Evolutionary conservation across 2,113 vertebrate species (phyloP), one percentile per base, ranked within the genome.

Genomic region (Tragelaphus scriptus): DNA sequence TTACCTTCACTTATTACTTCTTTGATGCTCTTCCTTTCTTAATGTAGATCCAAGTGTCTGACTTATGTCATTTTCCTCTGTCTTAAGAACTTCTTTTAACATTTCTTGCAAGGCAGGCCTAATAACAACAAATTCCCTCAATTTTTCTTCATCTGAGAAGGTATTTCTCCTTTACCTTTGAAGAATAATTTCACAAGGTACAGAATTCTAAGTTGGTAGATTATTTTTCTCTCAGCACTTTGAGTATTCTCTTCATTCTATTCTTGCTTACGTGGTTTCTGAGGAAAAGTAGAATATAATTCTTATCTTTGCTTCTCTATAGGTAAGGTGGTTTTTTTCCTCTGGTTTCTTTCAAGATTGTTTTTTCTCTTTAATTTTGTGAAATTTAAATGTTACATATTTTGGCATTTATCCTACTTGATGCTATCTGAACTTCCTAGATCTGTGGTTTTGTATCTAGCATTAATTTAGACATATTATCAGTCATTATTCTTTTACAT

Each of bases 401-500:
- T 49, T 82, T 32, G 36, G 7, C 26, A 79, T 93, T 95, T 95
- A 58, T 91, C 16, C 61, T 96, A 4, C 26, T 56, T 75, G 55
- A 51, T 91, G 58, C 3, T 94, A 23, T 77, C 28, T 87, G 56
- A 90, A 10, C 28, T 87, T 87, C n/a, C 63, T 92, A 61, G 36
- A 49, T 94, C 25, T 94, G 7, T 92, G 28, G 32, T 92, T 85
- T 86, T 44, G 40, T 75, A 7, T 92, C 53, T 90, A 26, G 56
- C 49, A 93, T 58, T 92, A 85, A 90, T 81, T 96, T 75, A 16
- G 26, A 47, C 65, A 85, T 88, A 81, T 58, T 51, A 44, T 93
- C 49, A 80, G 47, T 36, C n/a, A 53, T 93, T 85, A 58, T 91
- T 91, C 53, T 56, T 97, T 96, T 47, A 93, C 44, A 61, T 75